Evolutionary conservation across 2,888 invertebrate species (phyloP), one percentile per base, ranked within the genome.

Genomic region (Trimorus sp.): DNA sequence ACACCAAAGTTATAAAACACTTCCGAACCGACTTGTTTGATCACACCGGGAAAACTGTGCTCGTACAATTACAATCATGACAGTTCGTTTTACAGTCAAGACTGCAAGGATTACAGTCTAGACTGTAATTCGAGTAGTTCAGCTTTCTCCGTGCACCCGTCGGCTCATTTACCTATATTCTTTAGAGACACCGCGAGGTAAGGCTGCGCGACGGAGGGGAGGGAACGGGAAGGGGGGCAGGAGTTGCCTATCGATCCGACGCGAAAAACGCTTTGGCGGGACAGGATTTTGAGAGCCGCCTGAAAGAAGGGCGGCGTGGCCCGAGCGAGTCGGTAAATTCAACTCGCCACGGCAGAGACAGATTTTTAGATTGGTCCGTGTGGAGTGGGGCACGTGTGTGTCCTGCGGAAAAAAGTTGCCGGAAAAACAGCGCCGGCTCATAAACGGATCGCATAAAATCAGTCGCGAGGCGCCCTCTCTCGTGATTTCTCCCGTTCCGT

Each of bases 331-430:
- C 74, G 62, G 83, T 79, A 77, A 79, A 79, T 83, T 79, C 83
- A 79, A 74, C 83, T 79, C 80, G 83, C 62, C 77, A 73, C 73
- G 83, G 48, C 70, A 79, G 75, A 80, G 82, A 82, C 82, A 84
- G 84, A 85, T 85, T 85, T 85, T 83, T 79, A 83, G 85, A 85
- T 85, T 86, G 84, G 82, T 84, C 82, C 83, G 80, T 83, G 26
- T 26, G 79, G 79, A 56, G 76, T 73, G 65, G 70, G 74, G 82
- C 84, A 85, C 83, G 84, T 84, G 86, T 84, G 84, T 86, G 84
- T 86, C 82, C 82, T 83, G 74, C 76, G 79, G 74, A 84, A 85
- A 84, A 83, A 83, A 26, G 26, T 26, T 26, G 2, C 26, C 40
- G 38, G 26, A 14, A 51, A 51, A 51, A 12, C 12, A 51, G 12